These are phyloP conservation scores for Tuta absoluta DNA, from an alignment of 2,888 invertebrate genomes.

Conservation along the genomic window DNA sequence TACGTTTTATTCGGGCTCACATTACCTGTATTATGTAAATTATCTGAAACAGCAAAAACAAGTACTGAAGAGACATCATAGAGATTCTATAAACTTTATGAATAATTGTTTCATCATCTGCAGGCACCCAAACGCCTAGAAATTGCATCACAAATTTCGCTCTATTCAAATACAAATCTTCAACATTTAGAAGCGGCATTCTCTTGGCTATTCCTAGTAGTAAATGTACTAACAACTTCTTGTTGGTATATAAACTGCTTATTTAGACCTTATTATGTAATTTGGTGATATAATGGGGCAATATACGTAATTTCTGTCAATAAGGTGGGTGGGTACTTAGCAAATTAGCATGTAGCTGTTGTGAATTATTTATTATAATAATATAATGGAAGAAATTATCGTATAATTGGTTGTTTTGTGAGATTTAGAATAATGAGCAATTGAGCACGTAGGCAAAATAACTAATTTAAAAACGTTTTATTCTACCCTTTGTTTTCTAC, in stretches of 20 bases:
- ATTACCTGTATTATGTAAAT: conserved; percentile 61
- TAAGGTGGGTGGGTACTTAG: conserved; percentile 7
- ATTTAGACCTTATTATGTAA: conserved; percentile 35
- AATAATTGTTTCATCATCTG: conserved; percentile 43
- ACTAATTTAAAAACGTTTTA: too few relatives aligned
- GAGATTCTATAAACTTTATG: conserved; percentile 51
- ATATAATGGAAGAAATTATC: not conserved
- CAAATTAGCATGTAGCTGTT: not conserved
- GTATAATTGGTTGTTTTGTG: not conserved
- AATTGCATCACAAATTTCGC: conserved; percentile 66
- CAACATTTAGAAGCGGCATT: conserved; percentile 40
- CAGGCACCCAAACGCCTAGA: conserved; percentile 68
- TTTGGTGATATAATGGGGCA: conserved; percentile 37
- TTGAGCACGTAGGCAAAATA: too few relatives aligned
- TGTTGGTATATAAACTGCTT: conserved; percentile 16
- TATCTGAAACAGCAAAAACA: conserved; percentile 65
- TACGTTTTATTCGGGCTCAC: too few relatives aligned
- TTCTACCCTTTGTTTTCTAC: too few relatives aligned
- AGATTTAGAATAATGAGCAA: too few relatives aligned
- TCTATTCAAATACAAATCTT: conserved; percentile 61
- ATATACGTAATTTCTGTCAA: conserved; percentile 16
- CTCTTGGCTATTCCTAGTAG: not conserved
- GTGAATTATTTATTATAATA: not conserved
- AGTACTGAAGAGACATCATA: conserved; percentile 61
- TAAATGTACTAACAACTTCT: conserved; percentile 1